These are phyloP conservation scores for Campylomormyrus tamandua DNA, from an alignment of 2,113 vertebrate species.

Conservation along the genomic window DNA sequence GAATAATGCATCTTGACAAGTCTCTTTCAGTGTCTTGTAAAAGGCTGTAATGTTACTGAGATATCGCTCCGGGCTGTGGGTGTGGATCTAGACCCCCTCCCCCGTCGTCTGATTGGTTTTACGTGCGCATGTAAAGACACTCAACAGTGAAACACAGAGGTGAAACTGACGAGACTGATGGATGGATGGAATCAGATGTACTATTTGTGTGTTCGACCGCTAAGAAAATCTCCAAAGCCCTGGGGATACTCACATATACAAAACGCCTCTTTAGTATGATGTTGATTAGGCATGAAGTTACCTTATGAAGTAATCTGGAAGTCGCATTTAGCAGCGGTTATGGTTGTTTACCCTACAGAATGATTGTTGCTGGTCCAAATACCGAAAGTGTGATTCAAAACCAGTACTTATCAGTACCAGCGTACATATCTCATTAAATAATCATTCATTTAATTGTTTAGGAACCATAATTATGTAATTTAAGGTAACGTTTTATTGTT, in stretches of 20 bases:
- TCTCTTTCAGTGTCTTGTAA: neutral
- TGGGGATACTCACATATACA: neutral
- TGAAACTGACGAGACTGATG: neutral
- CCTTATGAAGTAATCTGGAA: neutral
- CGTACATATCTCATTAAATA: neutral
- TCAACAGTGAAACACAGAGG: neutral
- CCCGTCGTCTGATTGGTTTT: neutral
- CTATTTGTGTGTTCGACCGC: neutral
- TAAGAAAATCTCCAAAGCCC: neutral
- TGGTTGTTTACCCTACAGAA: neutral
- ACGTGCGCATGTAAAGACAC: neutral
- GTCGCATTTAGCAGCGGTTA: neutral
- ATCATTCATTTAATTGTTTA: neutral
- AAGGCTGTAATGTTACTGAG: neutral
- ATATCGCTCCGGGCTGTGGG: neutral
- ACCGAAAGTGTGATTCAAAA: neutral
- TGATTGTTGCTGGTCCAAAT: neutral
- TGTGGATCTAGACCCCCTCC: neutral
- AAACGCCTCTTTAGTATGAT: neutral
- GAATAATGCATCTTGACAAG: neutral
- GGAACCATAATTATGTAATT: neutral
- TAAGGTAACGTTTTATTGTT: neutral
- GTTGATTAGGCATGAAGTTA: neutral
- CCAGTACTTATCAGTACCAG: neutral
- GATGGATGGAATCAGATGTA: neutral